These are phyloP conservation scores for Paratilapia polleni DNA, from an alignment of 2,113 vertebrate species.

Conservation along the genomic window DNA sequence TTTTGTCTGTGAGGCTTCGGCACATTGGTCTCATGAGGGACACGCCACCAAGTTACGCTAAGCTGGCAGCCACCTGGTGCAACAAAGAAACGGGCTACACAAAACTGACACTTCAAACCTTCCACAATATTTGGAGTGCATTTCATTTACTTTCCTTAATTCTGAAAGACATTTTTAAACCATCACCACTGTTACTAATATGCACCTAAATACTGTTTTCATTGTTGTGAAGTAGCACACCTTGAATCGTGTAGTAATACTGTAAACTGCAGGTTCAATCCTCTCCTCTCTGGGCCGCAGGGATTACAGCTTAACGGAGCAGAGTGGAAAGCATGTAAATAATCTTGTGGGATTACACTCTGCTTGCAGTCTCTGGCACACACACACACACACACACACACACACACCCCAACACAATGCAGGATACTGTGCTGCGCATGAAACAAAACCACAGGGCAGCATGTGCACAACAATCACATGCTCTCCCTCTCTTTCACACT, in stretches of 20 bases:
- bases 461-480: conserved; percentile 54
- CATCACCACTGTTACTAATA: neutral
- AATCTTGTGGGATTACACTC: conserved; percentile 73
- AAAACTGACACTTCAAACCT: neutral
- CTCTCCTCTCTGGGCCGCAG: conserved; percentile 60
- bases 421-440: conserved; percentile 33
- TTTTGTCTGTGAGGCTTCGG: conserved; percentile 54
- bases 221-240: conserved; percentile 50
- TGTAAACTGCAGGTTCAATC: conserved; percentile 59
- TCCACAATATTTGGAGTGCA: neutral
- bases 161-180: neutral
- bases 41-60: conserved; percentile 8
- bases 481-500: neutral
- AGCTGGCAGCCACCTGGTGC: conserved; percentile 25
- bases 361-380: conserved; percentile 32
- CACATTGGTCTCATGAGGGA: conserved; percentile 11
- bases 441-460: conserved; percentile 46
- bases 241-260: conserved; percentile 65
- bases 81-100: neutral
- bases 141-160: neutral
- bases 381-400: neutral
- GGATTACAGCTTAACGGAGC: conserved; percentile 75
- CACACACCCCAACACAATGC: conserved; percentile 60
- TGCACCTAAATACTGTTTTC: conserved; percentile 20
- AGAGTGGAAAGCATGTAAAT: conserved; percentile 73